phyloP scores from a whole-genome alignment of 1,140 invertebrate genomes.

The Drosophila kikkawai region DNA sequence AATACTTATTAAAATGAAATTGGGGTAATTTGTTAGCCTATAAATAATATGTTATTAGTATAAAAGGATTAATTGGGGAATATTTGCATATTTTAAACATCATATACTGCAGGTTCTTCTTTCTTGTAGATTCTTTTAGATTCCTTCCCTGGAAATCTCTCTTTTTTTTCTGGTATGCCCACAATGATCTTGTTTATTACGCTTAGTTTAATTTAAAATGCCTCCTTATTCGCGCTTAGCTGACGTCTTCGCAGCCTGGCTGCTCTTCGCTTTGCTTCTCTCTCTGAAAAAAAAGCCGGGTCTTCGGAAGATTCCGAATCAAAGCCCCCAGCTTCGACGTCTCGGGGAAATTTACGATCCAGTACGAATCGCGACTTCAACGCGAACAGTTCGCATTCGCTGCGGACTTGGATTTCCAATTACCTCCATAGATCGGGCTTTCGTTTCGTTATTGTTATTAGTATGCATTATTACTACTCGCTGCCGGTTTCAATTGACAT shows the following conservation, averaged over 20 bases:
- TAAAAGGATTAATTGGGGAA: background rate
- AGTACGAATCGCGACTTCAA: constrained; percentile 64
- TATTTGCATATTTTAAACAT: background rate
- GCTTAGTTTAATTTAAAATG: constrained; percentile 67
- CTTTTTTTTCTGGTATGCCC: background rate
- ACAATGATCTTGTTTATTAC: constrained; percentile 57
- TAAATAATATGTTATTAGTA: background rate
- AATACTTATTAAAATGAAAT: constrained; percentile 1
- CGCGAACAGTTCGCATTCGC: constrained; percentile 51
- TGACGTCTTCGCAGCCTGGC: constrained; percentile 28
- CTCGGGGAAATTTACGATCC: constrained; percentile 51
- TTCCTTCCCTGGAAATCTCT: background rate
- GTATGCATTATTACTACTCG: constrained; percentile 43
- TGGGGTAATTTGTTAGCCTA: background rate
- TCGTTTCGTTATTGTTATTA: constrained; percentile 45
- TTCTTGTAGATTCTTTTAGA: background rate
- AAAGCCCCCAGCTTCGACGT: constrained; percentile 11
- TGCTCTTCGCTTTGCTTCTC: constrained; percentile 12
- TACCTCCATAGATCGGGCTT: background rate
- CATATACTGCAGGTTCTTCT: background rate
- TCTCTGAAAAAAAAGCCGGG: constrained; percentile 29
- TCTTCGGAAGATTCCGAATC: constrained; percentile 39
- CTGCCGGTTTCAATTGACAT: constrained; percentile 66
- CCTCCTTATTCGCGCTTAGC: constrained; percentile 26
- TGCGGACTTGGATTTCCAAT: constrained; percentile 12